Conservation (phyloP, 2,113 vertebrate species). For the Gambusia holbrooki region DNA sequence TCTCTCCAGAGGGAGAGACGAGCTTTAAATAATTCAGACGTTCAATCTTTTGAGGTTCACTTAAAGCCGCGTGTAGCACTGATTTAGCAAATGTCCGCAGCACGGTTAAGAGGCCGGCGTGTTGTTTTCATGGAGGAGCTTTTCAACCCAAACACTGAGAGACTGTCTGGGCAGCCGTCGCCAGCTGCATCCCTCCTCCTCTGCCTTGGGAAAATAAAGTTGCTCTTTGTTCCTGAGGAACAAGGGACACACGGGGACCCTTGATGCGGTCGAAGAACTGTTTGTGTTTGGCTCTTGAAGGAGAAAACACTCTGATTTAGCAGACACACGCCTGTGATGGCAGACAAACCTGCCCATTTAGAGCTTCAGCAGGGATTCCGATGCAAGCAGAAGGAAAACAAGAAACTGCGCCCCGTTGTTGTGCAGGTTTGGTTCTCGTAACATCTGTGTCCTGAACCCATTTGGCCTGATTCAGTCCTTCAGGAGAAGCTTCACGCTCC, state of each 20-base stretch:
- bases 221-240: conserved; percentile 55
- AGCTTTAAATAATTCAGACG: conserved; percentile 61
- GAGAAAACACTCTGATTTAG: conserved; percentile 64
- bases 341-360: conserved; percentile 21
- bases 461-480: background rate
- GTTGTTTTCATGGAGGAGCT: conserved; percentile 6
- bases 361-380: conserved; percentile 16
- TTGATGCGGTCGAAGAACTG: conserved; percentile 50
- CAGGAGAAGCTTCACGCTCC: background rate
- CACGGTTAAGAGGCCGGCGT: background rate
- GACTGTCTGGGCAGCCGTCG: conserved; percentile 45
- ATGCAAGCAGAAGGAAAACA: background rate
- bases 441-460: conserved; percentile 15
- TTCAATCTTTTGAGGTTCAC: conserved; percentile 30
- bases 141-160: conserved; percentile 29
- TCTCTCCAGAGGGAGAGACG: conserved; percentile 4
- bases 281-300: conserved; percentile 52
- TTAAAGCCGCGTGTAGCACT: conserved; percentile 9
- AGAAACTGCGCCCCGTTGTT: conserved; percentile 18
- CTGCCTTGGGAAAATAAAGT: conserved; percentile 18
- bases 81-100: conserved; percentile 12
- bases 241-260: conserved; percentile 55
- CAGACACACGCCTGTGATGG: conserved; percentile 32
- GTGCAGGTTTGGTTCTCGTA: background rate
- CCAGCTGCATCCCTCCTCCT: conserved; percentile 27